Evolutionary conservation across 2,888 invertebrate species (phyloP), one percentile per base, ranked within the genome.

Genomic region (Luperina nickerlii): DNA sequence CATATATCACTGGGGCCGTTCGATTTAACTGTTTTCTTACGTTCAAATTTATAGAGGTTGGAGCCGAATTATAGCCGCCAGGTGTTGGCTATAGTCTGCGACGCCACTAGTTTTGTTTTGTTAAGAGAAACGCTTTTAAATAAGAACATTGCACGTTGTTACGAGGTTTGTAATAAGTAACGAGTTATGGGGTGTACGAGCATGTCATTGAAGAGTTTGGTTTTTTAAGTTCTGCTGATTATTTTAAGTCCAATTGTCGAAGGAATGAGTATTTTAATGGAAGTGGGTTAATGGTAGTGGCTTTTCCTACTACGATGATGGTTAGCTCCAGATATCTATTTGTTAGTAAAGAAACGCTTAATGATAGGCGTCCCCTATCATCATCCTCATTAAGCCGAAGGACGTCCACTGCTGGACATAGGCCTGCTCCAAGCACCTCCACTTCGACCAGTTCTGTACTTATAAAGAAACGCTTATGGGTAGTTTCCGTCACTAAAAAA

Each of bases 11-110:
- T 86, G 74, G 85, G 91, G 92, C 94, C 94, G 93, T 96, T 95
- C 95, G 93, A 94, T 96, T 94, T 95, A 96, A 95, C 96, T 96
- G 96, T 96, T 96, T 96, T 96, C 96, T 95, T 94, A 89, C 92
- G 83, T 90, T 82, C 69, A 82, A 93, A 96, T 96, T 96, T 96
- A 96, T 96, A 90, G 95, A 90, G 93, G 93, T 91, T 84, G 85
- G 86, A 85, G 85, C 87, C 90, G 88, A 92, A 91, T 91, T 92
- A 92, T 91, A 83, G 90, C 85, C 80, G 86, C 83, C 92, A 92
- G 92, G 92, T 92, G 92, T 85, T 87, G 79, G 78, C 78, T 87
- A 88, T 88, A 87, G 84, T 85, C 88, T 87, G 75, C 78, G 60
- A 82, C 57, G 77, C 75, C 54, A 78, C 86, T 88, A 85, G 88